Conservation (phyloP, 1,140 invertebrate species). For the Drosophila aff. region DNA sequence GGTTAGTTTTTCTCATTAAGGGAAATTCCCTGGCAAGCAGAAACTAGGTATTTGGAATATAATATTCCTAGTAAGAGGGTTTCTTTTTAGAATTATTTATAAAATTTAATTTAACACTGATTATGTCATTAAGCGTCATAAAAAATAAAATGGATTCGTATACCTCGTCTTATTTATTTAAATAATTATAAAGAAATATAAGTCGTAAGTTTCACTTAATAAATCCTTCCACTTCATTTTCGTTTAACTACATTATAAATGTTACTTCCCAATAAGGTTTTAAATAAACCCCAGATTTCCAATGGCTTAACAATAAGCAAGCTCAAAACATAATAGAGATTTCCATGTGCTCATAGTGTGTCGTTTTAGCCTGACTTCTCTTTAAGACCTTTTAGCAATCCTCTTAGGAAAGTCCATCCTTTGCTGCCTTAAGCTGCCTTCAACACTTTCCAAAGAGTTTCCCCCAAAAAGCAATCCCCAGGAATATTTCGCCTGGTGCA, state of each 20-base stretch:
- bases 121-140: neutral
- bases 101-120: neutral
- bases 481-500: conserved; percentile 21
- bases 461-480: neutral
- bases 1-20: neutral
- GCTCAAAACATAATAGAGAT: neutral
- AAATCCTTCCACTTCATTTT: neutral
- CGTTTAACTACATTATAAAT: neutral
- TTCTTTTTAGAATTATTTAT: too few relatives aligned
- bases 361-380: neutral
- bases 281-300: neutral
- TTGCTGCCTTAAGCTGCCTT: conserved; percentile 21
- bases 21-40: neutral
- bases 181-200: neutral
- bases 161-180: neutral
- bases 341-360: neutral
- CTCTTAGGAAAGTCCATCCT: conserved; percentile 10
- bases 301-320: conserved; percentile 2
- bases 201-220: neutral
- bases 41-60: neutral
- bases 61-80: neutral
- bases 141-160: neutral
- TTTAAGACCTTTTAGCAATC: neutral
- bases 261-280: neutral
- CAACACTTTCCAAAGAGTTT: neutral